Evolutionary conservation across 2,888 invertebrate species (phyloP).

Genomic region (Lymantria monacha): DNA sequence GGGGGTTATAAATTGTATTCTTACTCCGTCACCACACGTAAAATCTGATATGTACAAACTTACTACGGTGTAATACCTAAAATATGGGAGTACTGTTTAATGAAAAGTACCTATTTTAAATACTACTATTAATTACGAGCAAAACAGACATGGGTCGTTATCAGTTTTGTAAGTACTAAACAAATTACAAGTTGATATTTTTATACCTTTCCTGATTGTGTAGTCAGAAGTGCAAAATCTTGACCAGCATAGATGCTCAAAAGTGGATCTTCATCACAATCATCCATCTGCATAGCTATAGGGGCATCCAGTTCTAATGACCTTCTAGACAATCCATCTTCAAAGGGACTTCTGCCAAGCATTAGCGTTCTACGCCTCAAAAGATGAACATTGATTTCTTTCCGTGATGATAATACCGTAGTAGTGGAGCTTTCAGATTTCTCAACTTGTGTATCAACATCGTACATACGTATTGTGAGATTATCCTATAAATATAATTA

Average conservation of each 20-base stretch:
- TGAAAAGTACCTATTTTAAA: too few species aligned
- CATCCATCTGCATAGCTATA: conserved; percentile 80
- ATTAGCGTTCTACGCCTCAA: conserved; percentile 63
- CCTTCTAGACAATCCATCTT: conserved; percentile 56
- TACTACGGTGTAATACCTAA: too few species aligned
- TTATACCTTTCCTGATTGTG: conserved; percentile 94
- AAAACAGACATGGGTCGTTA: too few species aligned
- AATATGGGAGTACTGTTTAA: too few species aligned
- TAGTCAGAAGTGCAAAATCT: conserved; percentile 93
- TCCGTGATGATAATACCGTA: conserved; percentile 47
- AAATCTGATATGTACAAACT: too few species aligned
- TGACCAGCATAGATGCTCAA: conserved; percentile 91
- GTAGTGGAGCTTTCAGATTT: conserved; percentile 40
- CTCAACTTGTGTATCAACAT: conserved; percentile 48
- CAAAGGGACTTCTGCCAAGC: conserved; percentile 66
- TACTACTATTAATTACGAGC: too few species aligned
- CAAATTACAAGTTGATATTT: conserved; percentile 8
- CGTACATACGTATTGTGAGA: conserved; percentile 64
- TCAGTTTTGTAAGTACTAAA: too few species aligned
- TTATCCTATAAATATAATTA: conserved; percentile 52
- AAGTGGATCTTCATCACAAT: conserved; percentile 90
- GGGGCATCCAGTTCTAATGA: conserved; percentile 70
- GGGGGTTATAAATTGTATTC: too few species aligned
- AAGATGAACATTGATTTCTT: conserved; percentile 62
- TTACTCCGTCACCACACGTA: too few species aligned